Evolutionary conservation across 37 sponge, comb jelly and placozoan genomes (phyloP).

Genomic region (Lycopodina hypogea): DNA sequence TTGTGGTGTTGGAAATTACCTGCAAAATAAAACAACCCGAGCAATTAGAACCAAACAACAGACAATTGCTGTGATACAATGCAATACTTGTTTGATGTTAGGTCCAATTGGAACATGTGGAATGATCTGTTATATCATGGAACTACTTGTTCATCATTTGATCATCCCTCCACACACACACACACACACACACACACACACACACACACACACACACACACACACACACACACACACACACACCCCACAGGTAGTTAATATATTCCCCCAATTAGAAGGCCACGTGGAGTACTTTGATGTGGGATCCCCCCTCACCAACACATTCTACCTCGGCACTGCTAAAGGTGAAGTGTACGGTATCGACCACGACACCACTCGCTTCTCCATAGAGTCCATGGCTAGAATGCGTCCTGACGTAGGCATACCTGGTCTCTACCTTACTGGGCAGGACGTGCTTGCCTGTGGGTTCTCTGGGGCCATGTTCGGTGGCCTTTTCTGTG

Average conservation of each 20-base stretch:
- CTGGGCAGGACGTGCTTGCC: slow-evolving; percentile 81
- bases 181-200: too few species aligned
- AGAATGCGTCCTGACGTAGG: slow-evolving; percentile 69
- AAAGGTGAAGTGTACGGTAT: slow-evolving; percentile 87
- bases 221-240: too few species aligned
- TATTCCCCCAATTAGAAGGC: slow-evolving; percentile 85
- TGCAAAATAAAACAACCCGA: too few species aligned
- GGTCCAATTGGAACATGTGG: too few species aligned
- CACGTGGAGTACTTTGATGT: slow-evolving; percentile 84
- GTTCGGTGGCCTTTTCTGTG: slow-evolving; percentile 71
- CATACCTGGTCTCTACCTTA: slow-evolving; percentile 76
- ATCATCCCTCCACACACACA: too few species aligned
- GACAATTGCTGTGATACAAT: too few species aligned
- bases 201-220: too few species aligned
- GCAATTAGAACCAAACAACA: too few species aligned
- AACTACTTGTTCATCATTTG: too few species aligned
- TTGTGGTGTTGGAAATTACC: too few species aligned
- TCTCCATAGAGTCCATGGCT: slow-evolving; percentile 47
- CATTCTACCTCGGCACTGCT: slow-evolving; percentile 64
- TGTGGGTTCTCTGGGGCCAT: slow-evolving; percentile 86
- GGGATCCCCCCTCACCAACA: slow-evolving; percentile 84
- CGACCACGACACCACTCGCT: slow-evolving; percentile 73
- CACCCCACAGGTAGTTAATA: slow-evolving; percentile 23
- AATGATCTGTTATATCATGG: too few species aligned
- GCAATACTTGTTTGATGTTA: too few species aligned